Evolutionary conservation across 2,797 vertebrate genomes (phyloP).

Genomic region (Smutsia gigantea): DNA sequence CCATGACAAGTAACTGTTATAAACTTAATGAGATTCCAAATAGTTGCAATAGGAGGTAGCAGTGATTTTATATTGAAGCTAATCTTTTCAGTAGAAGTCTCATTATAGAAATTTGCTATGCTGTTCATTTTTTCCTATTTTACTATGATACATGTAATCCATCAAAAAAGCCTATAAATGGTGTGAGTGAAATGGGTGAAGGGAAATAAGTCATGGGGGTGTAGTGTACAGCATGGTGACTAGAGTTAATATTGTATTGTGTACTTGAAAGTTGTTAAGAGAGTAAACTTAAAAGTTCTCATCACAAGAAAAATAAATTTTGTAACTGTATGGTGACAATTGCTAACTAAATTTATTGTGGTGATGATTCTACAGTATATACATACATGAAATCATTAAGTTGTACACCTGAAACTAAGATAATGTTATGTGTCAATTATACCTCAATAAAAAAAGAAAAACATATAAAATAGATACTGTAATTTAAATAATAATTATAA

Average conservation of each 20-base stretch:
- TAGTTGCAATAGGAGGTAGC: conserved; percentile 71
- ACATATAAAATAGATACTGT: not conserved
- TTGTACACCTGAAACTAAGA: not conserved
- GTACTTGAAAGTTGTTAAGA: not conserved
- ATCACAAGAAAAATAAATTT: not conserved
- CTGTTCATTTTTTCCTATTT: conserved; percentile 9
- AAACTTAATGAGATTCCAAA: conserved; percentile 81
- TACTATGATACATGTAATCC: not conserved
- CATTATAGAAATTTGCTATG: conserved; percentile 69
- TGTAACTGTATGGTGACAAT: not conserved
- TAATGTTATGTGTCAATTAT: not conserved
- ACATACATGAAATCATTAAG: not conserved
- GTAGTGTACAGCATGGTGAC: not conserved
- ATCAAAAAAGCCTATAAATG: not conserved
- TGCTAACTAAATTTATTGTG: not conserved
- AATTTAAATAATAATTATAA: conserved; percentile 16
- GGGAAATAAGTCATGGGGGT: not conserved
- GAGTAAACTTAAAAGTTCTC: not conserved
- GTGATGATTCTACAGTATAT: not conserved
- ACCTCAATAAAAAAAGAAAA: not conserved
- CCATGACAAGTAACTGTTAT: conserved; percentile 71
- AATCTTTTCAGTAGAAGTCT: conserved; percentile 73
- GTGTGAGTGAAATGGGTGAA: not conserved
- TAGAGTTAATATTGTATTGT: not conserved
- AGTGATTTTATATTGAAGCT: conserved; percentile 74